A percentile compares a stretch with the other conserved stretches of the same genome.
Conservation (phyloP, 2,888 invertebrate species). For the Junonia oenone region DNA sequence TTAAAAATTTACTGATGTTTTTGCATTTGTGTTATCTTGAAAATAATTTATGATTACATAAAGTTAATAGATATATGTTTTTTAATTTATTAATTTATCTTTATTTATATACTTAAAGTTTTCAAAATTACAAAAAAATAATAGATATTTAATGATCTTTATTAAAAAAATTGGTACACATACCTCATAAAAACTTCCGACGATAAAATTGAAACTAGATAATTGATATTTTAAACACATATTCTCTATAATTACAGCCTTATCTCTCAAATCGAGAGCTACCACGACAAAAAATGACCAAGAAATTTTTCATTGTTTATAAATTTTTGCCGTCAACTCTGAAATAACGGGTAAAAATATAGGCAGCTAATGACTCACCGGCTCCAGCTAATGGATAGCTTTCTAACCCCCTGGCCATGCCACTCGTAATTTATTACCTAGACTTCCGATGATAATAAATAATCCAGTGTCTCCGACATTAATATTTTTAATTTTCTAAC, state of each 20-base stretch:
- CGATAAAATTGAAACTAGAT: too few species aligned
- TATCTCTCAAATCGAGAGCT: not conserved
- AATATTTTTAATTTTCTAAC: constrained; percentile 30
- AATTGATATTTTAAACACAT: not conserved
- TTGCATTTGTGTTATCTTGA: too few species aligned
- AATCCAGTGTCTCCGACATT: constrained; percentile 25
- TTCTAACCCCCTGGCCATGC: constrained; percentile 38
- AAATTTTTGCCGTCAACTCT: constrained; percentile 8
- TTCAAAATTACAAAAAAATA: too few species aligned
- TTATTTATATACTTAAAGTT: too few species aligned
- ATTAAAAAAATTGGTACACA: too few species aligned
- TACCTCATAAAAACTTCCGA: too few species aligned
- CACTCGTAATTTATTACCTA: constrained; percentile 28
- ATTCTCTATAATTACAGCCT: not conserved
- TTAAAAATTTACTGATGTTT: too few species aligned
- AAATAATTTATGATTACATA: too few species aligned
- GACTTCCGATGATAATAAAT: constrained; percentile 36
- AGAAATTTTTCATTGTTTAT: constrained; percentile 3
- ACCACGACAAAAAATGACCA: not conserved
- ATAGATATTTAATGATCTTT: too few species aligned
- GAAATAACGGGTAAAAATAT: constrained; percentile 17
- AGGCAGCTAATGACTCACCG: constrained; percentile 23
- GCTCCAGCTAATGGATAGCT: constrained; percentile 40
- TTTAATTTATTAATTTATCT: too few species aligned
- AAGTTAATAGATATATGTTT: too few species aligned